phyloP scores from a whole-genome alignment of 2,113 vertebrate genomes.

The Gobius niger region DNA sequence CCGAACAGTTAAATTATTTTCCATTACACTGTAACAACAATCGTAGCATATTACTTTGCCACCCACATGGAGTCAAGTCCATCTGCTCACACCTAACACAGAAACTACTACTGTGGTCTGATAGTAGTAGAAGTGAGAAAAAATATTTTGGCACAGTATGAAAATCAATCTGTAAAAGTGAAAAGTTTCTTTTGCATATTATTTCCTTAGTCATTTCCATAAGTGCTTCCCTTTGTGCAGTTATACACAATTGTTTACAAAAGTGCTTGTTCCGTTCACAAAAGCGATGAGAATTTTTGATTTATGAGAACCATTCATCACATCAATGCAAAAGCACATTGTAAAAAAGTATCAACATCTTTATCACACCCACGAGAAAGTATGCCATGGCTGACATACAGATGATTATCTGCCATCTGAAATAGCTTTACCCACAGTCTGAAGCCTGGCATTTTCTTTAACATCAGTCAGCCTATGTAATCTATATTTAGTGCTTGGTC shows the following conservation, averaged over 20 bases:
- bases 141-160: neutral
- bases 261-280: neutral
- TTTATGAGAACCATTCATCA: neutral
- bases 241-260: neutral
- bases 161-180: neutral
- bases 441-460: slow-evolving; percentile 4
- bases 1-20: neutral
- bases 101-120: neutral
- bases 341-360: slow-evolving; percentile 4
- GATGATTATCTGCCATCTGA: slow-evolving; percentile 3
- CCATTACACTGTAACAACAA: neutral
- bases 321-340: neutral
- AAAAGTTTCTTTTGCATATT: too few species aligned
- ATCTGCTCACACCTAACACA: slow-evolving; percentile 2
- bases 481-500: slow-evolving; percentile 8
- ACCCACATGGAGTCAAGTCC: neutral
- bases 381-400: neutral
- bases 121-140: neutral
- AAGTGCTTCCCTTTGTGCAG: neutral
- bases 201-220: neutral
- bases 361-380: neutral
- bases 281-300: neutral
- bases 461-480: slow-evolving; percentile 4
- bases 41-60: neutral
- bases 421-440: neutral